Evolutionary conservation across 2,797 vertebrate genomes (phyloP), one percentile per base, ranked within the genome.

Genomic region (Myoxocephalus aenaeus): DNA sequence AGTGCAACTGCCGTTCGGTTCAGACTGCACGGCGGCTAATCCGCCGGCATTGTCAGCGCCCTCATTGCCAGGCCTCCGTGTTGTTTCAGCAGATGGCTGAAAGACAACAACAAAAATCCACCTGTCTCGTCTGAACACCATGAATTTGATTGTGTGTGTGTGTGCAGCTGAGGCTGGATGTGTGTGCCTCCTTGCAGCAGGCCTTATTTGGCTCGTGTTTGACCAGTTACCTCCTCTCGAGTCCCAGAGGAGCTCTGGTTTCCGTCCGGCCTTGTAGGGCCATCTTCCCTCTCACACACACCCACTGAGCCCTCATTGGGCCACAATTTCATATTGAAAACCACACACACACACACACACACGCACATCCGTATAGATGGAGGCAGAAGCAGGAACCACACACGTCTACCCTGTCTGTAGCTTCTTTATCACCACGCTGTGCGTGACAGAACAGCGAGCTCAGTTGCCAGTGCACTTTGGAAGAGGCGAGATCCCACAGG

Each of bases 121-220:
- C 86, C 89, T 88, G 88, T 75, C 70, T 76, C 8, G 11, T 73
- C 82, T 80, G 68, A 27, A 36, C 18, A 9, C 27, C 22, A 32
- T 70, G 32, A 75, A 18, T 75, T 76, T 67, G 61, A 58, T 68
- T 79, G 59, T 77, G 75, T 74, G 74, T 72, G 46, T 80, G 68
- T 72, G 36, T 61, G 83, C 70, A 76, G 76, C 59, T 34, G 14
- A 77, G 79, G 62, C 70, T 82, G 77, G 46, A 58, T 84, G 79
- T 84, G 40, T 58, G 67, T 81, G 75, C 65, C 89, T 91, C 82
- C 79, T 61, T 80, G 73, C 77, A 90, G 80, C 93, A 92, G 91
- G 87, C 97, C 96, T 93, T 97, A 97, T 98, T 97, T 96, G 96
- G 97, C 94, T 92, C 80, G 86, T 20, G 84, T 94, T 93, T 95